Conservation (phyloP, 2,797 vertebrate species). For the Lacerta viridis region DNA sequence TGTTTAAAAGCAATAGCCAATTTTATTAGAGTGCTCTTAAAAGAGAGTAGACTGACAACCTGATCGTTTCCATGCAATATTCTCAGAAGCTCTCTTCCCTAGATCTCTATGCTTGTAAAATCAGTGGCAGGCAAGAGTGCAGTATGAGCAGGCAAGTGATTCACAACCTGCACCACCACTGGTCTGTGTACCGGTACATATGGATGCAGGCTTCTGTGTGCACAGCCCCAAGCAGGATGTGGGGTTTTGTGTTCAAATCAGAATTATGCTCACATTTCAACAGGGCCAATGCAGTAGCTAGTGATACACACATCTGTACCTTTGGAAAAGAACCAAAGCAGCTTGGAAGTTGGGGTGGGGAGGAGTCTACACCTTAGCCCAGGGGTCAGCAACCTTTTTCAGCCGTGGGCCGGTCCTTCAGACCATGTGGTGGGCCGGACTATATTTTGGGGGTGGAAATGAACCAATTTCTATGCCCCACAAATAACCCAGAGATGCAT, state of each 20-base stretch:
- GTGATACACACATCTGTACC: too few relatives aligned
- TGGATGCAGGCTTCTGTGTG: not conserved
- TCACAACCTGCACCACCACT: not conserved
- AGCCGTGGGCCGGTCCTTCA: too few relatives aligned
- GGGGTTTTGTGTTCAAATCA: not conserved
- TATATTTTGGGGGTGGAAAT: too few relatives aligned
- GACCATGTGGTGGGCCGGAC: too few relatives aligned
- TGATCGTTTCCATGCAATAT: not conserved
- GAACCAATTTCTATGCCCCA: too few relatives aligned
- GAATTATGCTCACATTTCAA: not conserved
- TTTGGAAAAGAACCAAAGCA: not conserved
- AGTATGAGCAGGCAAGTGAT: not conserved
- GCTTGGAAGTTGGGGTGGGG: not conserved
- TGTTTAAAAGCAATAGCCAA: constrained; percentile 61
- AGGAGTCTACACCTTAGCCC: not conserved
- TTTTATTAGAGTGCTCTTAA: constrained; percentile 32
- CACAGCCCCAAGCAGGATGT: not conserved
- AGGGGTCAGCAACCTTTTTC: too few relatives aligned
- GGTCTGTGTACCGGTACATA: not conserved
- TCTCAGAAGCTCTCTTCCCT: not conserved
- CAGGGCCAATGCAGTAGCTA: not conserved
- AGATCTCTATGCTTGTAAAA: not conserved
- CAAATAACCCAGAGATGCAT: too few relatives aligned
- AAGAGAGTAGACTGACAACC: not conserved
- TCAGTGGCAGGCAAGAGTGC: not conserved